These are phyloP conservation scores for Malurus alboscapulatus DNA, from an alignment of 2,113 vertebrate species.

Conservation along the genomic window DNA sequence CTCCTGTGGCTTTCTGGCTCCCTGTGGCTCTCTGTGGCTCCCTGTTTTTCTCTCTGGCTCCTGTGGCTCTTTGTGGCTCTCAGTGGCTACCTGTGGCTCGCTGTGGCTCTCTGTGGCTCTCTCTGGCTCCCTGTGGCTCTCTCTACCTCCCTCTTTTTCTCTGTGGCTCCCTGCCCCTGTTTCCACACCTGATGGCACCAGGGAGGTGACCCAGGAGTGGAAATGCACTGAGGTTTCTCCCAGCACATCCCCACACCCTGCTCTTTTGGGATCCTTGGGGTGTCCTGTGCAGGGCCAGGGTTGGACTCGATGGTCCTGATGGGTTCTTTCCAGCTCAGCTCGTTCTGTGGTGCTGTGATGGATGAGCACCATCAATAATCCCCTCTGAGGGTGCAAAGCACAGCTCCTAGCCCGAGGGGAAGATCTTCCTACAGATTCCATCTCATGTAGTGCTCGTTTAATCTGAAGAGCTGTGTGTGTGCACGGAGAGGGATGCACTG, in stretches of 20 bases:
- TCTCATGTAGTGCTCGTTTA: accelerated
- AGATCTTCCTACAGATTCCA: background rate
- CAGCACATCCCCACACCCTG: accelerated
- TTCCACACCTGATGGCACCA: background rate
- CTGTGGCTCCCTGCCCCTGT: background rate
- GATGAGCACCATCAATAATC: background rate
- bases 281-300: background rate
- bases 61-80: background rate
- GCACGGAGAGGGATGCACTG: background rate
- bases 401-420: accelerated
- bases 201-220: background rate
- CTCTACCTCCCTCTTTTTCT: background rate
- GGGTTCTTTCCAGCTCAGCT: background rate
- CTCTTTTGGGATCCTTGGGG: background rate
- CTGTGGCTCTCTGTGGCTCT: background rate
- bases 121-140: background rate
- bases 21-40: background rate
- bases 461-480: background rate
- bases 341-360: background rate
- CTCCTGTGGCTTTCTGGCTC: no score
- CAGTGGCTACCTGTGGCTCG: no score
- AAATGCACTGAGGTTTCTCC: background rate
- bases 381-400: background rate
- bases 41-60: background rate
- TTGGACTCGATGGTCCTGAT: background rate